A percentile compares a stretch with the other conserved stretches of the same genome.
Evolutionary conservation across 2,888 invertebrate genomes (phyloP).

Genomic region (Scotopteryx bipunctaria): DNA sequence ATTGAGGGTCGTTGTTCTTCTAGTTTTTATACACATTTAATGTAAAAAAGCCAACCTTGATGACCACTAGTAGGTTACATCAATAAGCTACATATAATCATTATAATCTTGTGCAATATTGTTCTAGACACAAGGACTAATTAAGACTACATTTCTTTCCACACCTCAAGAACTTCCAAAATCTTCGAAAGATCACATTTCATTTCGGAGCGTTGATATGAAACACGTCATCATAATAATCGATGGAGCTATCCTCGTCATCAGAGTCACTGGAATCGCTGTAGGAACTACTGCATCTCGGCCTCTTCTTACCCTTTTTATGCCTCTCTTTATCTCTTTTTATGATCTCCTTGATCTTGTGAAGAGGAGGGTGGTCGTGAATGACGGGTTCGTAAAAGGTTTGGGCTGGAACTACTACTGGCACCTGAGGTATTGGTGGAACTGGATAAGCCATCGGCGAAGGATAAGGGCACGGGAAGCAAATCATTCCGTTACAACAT

Average conservation of each 20-base stretch:
- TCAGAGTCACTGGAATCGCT: constrained; percentile 24
- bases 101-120: too few relatives aligned
- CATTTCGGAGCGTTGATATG: constrained; percentile 20
- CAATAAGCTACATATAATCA: too few relatives aligned
- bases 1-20: too few relatives aligned
- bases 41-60: too few relatives aligned
- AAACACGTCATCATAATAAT: constrained; percentile 42
- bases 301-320: constrained; percentile 15
- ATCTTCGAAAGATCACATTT: constrained; percentile 1
- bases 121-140: too few relatives aligned
- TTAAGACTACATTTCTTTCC: too few relatives aligned
- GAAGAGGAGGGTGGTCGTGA: constrained; percentile 64
- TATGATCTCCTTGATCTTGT: constrained; percentile 51
- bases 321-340: constrained; percentile 39
- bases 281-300: constrained; percentile 19
- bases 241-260: constrained; percentile 22
- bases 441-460: constrained; percentile 17
- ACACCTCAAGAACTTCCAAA: too few relatives aligned
- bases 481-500: constrained; percentile 25
- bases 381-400: constrained; percentile 61
- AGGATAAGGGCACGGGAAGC: constrained; percentile 24
- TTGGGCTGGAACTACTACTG: constrained; percentile 54
- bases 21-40: too few relatives aligned
- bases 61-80: too few relatives aligned
- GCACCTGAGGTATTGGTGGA: constrained; percentile 31